Base-by-base conservation (phyloP, 2,113 vertebrate species). In the Vulpes ferrilata region DNA sequence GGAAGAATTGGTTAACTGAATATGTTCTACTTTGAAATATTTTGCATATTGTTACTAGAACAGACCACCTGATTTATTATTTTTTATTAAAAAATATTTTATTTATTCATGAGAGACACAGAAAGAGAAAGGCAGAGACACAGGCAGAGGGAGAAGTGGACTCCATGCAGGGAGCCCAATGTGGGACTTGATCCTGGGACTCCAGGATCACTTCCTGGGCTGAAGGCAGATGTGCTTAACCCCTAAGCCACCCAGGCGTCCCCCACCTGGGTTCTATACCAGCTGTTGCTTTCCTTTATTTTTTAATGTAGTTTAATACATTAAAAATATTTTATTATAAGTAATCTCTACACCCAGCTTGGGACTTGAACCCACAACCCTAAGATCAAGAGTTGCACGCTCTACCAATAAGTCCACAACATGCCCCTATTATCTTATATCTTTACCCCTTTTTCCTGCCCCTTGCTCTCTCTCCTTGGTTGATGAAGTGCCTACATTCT, bases 31-130 rank as follows among this genome's bases (percentile, higher is more conserved):
- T 96, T 92, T 86, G 88, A 69, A 92, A 85, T 87, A 27, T 15
- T 95, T 84, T 86, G 38, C 23, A 7, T 38, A 27, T 25, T 48
- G 64, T 95, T 93, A n/a, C 59, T 94, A 20, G 65, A 74, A 93
- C 1, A 90, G 85, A 88, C 5, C 7, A 55, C 20, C 43, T 43
- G 43, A 43, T 43, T 43, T 43, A 43, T 43, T 43, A 43, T 43
- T 43, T 43, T 43, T 43, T 43, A 43, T 43, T 43, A 35, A 43
- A 43, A 6, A 43, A 43, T 43, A 43, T 43, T 43, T 43, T 43
- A 43, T 43, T 43, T 43, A 43, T 43, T 43, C 43, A 43, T 43
- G 43, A 43, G 43, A 43, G 7, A 43, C 43, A 43, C 43, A 43
- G 43, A 43, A 43, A 43, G 43, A 43, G 43, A 43, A 7, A 43